Evolutionary conservation across 2,113 vertebrate species (phyloP).

Genomic region (Chloropsis hardwickii): DNA sequence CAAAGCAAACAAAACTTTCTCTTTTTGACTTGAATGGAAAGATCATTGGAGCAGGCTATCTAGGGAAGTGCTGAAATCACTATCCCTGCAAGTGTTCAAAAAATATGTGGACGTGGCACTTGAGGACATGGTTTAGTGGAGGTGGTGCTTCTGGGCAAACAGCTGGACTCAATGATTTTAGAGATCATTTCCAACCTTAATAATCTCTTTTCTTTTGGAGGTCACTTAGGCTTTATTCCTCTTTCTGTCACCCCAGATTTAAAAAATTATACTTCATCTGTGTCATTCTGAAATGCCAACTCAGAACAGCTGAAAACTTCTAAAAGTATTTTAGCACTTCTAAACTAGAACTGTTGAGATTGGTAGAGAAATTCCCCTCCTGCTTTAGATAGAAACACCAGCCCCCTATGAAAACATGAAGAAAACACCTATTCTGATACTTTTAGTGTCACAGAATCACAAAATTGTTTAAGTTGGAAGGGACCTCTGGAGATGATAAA

Average conservation of each 20-base stretch:
- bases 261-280: neutral
- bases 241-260: neutral
- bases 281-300: neutral
- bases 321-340: neutral
- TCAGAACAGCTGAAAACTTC: neutral
- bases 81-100: neutral
- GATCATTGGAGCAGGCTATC: neutral
- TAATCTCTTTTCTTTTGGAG: neutral
- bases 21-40: neutral
- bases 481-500: neutral
- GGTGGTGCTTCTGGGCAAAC: neutral
- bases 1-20: neutral
- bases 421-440: neutral
- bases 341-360: fast-evolving
- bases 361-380: neutral
- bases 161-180: neutral
- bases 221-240: neutral
- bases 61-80: neutral
- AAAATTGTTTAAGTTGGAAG: neutral
- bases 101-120: neutral
- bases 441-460: neutral
- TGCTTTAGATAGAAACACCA: neutral
- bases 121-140: neutral
- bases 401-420: neutral
- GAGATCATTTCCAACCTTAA: neutral